Evolutionary conservation across 2,888 invertebrate species (phyloP).

Genomic region (Coenonympha arcania): DNA sequence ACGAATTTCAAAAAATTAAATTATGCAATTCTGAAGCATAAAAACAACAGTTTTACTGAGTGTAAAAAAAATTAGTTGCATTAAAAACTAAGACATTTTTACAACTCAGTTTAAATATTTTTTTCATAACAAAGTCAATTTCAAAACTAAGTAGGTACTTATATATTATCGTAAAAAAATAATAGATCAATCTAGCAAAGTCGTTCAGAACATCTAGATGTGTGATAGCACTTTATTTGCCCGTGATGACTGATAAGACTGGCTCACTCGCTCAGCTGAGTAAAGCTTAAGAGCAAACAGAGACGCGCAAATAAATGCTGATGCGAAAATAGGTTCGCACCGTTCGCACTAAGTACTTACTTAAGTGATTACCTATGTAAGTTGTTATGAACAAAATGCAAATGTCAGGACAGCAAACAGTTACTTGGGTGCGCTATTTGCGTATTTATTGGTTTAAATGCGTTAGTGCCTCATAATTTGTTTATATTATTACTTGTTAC

Average conservation of each 20-base stretch:
- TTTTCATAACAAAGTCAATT: too few relatives aligned
- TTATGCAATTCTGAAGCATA: too few relatives aligned
- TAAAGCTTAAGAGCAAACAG: conserved; percentile 2
- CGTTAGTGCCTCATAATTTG: too few relatives aligned
- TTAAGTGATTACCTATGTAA: not conserved
- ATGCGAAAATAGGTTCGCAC: conserved; percentile 2
- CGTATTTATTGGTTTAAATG: not conserved
- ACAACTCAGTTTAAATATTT: too few relatives aligned
- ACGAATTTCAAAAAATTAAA: too few relatives aligned
- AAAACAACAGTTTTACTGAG: too few relatives aligned
- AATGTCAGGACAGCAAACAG: not conserved
- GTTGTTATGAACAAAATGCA: not conserved
- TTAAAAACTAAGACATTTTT: too few relatives aligned
- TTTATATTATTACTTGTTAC: too few relatives aligned
- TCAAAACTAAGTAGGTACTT: too few relatives aligned
- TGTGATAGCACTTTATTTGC: not conserved
- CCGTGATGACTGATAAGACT: conserved; percentile 7
- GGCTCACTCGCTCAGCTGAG: conserved; percentile 1
- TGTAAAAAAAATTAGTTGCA: too few relatives aligned
- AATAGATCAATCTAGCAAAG: not conserved
- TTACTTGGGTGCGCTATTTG: not conserved
- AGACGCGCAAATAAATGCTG: not conserved
- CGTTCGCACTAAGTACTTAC: not conserved
- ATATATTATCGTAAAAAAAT: not conserved
- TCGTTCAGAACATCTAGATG: conserved; percentile 7